Evolutionary conservation across 2,888 invertebrate species (phyloP), one percentile per base, ranked within the genome.

Genomic region (Yponomeuta cagnagella): DNA sequence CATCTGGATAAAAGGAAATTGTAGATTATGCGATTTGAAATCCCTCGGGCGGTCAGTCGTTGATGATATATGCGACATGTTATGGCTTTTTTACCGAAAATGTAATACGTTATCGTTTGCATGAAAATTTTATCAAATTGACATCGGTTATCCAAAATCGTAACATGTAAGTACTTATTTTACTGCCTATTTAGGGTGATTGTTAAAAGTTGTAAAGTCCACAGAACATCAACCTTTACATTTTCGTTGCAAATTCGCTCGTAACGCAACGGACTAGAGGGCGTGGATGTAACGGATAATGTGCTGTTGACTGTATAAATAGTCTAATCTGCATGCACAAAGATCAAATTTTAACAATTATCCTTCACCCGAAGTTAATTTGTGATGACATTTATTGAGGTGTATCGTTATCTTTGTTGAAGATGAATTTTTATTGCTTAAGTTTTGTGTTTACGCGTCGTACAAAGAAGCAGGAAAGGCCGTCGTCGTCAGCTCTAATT

Each of bases 51-150:
- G 86, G 84, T 87, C 87, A 87, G 77, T 85, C 86, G 86, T 82
- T 82, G 76, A 87, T 88, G 88, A 88, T 88, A 79, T 86, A 88
- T 84, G 84, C 74, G 80, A 77, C 79, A 84, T 86, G 87, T 73
- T 78, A 81, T 80, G 75, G 72, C 72, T 70, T 63, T 63, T 48
- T 48, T n/a, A n/a, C 30, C 10, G 37, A 68, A n/a, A 37, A 68
- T 64, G 23, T 31, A 31, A 3, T 65, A 3, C 65, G 4, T 65
- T 65, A 31, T 31, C 30, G 31, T 31, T 31, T 65, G 31, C 15
- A 58, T 30, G 30, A 64, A 23, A 65, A 65, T 43, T 3, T 43
- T 43, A 43, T 43, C 43, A 8, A 43, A 43, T 1, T 5, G 33
- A 33, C 23, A 23, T 37, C 37, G 37, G 37, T 5, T 37, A 37